Conservation (phyloP, 2,888 invertebrate species). For the Phragmatobia fuliginosa region DNA sequence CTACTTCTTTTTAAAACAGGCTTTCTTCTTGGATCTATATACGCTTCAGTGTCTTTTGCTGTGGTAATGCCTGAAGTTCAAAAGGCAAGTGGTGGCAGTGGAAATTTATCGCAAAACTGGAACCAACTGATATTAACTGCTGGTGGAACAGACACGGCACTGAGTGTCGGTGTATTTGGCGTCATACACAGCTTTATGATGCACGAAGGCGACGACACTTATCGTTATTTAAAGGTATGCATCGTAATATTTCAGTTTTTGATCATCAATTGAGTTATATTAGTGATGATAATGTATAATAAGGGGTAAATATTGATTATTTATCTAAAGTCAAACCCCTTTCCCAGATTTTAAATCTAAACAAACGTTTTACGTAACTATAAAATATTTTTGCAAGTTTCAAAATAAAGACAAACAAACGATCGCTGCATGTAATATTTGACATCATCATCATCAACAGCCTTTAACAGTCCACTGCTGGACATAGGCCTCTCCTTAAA, state of each 20-base stretch:
- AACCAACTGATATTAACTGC: conserved; percentile 75
- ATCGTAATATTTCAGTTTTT: not conserved
- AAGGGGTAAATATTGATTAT: not conserved
- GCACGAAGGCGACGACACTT: conserved; percentile 62
- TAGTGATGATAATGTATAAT: not conserved
- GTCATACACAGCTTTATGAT: conserved; percentile 72
- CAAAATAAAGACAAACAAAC: no score
- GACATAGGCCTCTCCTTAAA: no score
- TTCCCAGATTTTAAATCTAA: not conserved
- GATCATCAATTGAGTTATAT: not conserved
- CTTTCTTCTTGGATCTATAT: conserved; percentile 72
- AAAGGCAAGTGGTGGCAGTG: conserved; percentile 54
- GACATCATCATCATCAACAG: no score
- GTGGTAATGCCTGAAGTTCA: conserved; percentile 75
- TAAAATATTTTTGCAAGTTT: no score
- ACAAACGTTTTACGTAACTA: not conserved
- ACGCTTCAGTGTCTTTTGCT: conserved; percentile 77
- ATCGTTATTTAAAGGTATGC: conserved; percentile 70
- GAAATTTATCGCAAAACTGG: conserved; percentile 67
- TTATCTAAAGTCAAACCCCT: not conserved
- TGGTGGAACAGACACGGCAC: conserved; percentile 75
- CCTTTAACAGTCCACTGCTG: no score
- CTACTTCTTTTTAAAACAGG: conserved; percentile 54
- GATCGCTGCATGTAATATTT: no score
- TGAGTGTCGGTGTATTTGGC: conserved; percentile 80